Evolutionary conservation across 2,888 invertebrate species (phyloP).

Genomic region (Spatulosminthurus flaviceps): DNA sequence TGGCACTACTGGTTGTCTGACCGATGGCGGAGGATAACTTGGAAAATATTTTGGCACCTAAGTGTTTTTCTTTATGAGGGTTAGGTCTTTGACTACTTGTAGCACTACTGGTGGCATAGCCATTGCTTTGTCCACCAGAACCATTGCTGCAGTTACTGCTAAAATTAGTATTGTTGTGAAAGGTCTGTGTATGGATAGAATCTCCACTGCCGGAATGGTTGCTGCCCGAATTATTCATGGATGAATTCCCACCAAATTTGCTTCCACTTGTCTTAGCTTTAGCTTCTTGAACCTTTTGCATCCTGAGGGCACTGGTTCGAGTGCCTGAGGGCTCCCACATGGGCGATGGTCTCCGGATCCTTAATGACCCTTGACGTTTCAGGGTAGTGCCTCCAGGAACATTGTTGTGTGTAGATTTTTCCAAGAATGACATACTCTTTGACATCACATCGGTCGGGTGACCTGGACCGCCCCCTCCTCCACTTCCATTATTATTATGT

Average conservation of each 20-base stretch:
- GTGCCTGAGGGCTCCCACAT: constrained; percentile 59
- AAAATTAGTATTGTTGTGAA: neutral
- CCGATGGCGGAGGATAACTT: constrained; percentile 61
- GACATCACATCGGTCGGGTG: constrained; percentile 59
- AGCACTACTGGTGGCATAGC: neutral
- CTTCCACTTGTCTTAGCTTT: constrained; percentile 52
- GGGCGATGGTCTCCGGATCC: constrained; percentile 51
- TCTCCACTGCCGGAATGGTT: constrained; percentile 60
- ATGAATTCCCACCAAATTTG: neutral
- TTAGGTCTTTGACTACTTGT: neutral
- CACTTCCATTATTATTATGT: no score
- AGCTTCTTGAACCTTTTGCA: constrained; percentile 62
- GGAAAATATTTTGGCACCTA: constrained; percentile 61
- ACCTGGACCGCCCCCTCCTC: constrained; percentile 47
- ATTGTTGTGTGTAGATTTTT: constrained; percentile 53
- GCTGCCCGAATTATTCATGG: constrained; percentile 18
- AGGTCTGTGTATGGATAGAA: constrained; percentile 55
- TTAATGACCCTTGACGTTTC: constrained; percentile 60
- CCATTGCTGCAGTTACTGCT: neutral
- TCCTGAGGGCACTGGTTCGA: constrained; percentile 60
- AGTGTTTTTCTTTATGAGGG: constrained; percentile 46
- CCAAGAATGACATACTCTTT: constrained; percentile 63
- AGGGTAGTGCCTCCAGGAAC: constrained; percentile 50
- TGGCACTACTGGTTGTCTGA: constrained; percentile 62
- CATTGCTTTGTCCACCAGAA: neutral